Base-by-base conservation (phyloP, 53 echinoderm and acorn worm species). In the Paelopatides confundens region DNA sequence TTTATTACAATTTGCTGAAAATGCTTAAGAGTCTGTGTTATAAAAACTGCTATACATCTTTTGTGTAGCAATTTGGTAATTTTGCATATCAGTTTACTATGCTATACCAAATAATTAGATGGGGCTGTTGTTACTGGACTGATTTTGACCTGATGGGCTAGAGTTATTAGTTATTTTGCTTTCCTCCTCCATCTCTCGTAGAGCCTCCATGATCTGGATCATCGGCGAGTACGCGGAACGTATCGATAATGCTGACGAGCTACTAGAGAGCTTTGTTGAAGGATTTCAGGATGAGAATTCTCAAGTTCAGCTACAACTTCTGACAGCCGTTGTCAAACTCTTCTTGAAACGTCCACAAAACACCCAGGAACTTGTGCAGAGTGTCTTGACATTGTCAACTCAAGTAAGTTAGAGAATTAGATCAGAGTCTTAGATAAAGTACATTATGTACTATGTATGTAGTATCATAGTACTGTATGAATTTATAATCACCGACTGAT, bases 161-260 rank as follows among this genome's bases (percentile, higher is more conserved):
- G n/a, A n/a, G n/a, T 43, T 12, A 43, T 43, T 43, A 43, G 43
- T 12, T 43, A 43, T 4, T 43, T 43, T 39, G 39, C 12, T 43
- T 67, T 18, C 14, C 68, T 4, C 68, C 32, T 11, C 14, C 33
- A 23, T 78, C 50, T 30, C 48, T 18, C 11, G 10, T 35, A 97
- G 97, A 65, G 97, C 97, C n/a, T 97, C 97, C 31, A 97, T 97
- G 97, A 95, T 97, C 90, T 96, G 97, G 97, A 97, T 97, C 90
- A 95, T 97, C 31, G 97, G 97, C 27, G 97, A 97, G 77, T 97
- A 97, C 24, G 95, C 93, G 17, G 97, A 97, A 82, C 92, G 97
- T 63, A 97, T 97, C 49, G 97, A 97, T 88, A 95, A 97, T 43
- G 95, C 95, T 2, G 97, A 97, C 66, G 97, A 97, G 78, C 90